phyloP scores from a whole-genome alignment of 2,797 vertebrate genomes.

The Bradypodion pumilum region DNA sequence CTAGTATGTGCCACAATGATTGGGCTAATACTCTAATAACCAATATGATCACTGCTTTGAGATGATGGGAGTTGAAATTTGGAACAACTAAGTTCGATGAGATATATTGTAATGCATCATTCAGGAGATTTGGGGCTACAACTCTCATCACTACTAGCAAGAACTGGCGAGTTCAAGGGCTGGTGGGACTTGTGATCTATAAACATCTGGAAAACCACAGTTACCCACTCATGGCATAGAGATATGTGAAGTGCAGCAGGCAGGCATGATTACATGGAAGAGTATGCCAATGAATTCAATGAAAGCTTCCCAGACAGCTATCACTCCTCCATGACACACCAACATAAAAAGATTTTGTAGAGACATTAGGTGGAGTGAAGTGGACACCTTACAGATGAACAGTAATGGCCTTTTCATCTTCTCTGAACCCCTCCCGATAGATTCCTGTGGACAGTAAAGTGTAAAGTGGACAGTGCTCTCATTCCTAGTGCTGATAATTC shows the following conservation, averaged over 20 bases:
- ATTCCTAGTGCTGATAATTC: background rate
- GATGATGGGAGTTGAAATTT: too few species aligned
- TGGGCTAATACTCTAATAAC: too few species aligned
- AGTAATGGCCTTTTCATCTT: background rate
- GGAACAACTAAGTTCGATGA: too few species aligned
- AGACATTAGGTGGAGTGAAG: background rate
- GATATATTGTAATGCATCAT: too few species aligned
- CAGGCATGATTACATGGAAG: background rate
- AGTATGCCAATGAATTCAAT: background rate
- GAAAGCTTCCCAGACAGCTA: background rate
- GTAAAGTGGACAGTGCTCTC: background rate
- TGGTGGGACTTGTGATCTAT: background rate
- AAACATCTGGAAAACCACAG: background rate
- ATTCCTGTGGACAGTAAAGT: too few species aligned
- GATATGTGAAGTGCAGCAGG: too few species aligned
- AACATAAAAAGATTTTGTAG: background rate
- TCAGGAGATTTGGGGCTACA: background rate
- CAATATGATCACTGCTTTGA: too few species aligned
- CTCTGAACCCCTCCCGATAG: background rate
- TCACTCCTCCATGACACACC: background rate
- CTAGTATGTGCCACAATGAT: background rate
- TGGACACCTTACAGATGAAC: background rate
- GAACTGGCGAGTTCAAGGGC: background rate
- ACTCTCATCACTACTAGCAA: background rate
- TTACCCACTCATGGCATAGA: background rate